Base-by-base conservation (phyloP, 2,888 invertebrate genomes). In the Sarcophaga variegata region DNA sequence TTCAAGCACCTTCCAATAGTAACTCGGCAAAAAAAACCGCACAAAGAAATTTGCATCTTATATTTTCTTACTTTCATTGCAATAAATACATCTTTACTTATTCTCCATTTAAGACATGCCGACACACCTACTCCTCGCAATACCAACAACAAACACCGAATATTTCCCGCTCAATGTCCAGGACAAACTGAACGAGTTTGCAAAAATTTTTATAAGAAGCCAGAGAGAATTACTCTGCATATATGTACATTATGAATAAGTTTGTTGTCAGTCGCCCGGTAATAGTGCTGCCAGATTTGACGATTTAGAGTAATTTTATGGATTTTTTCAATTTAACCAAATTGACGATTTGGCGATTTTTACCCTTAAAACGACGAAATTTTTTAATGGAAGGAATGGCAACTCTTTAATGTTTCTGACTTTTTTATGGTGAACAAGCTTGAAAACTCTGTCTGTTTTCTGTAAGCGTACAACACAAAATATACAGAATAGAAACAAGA, bases 91-190 rank as follows among this genome's bases (percentile, higher is more conserved):
- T 17, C 1, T 49, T 79, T 54, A 14, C 1, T 54, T 54, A 12
- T 63, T 71, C 17, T 63, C 27, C 64, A 54, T 79, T 79, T 64
- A 72, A 71, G 17, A 64, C 71, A 64, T 54, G 71, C 79, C 79
- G 79, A 80, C 71, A 80, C 79, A 71, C 79, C 71, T 71, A 37
- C 64, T 64, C 37, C 54, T 2, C 22, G 27, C 20, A 64, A 71
- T 6, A 27, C n/a, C 1, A 22, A 71, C 37, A 14, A 17, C 54
- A 54, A 54, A 54, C 54, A 71, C 49, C 17, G 45, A 27, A 64
- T 63, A 22, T 64, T 80, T 71, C 71, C 79, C 79, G 79, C 79
- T 80, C 37, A 80, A 80, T 64, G 71, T 64, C 71, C 79, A 64
- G 63, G 71, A 80, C 64, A 64, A 80, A 80, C 79, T 80, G 64